These are phyloP conservation scores for Eilema caniola DNA, from an alignment of 2,888 invertebrate genomes.

Conservation along the genomic window DNA sequence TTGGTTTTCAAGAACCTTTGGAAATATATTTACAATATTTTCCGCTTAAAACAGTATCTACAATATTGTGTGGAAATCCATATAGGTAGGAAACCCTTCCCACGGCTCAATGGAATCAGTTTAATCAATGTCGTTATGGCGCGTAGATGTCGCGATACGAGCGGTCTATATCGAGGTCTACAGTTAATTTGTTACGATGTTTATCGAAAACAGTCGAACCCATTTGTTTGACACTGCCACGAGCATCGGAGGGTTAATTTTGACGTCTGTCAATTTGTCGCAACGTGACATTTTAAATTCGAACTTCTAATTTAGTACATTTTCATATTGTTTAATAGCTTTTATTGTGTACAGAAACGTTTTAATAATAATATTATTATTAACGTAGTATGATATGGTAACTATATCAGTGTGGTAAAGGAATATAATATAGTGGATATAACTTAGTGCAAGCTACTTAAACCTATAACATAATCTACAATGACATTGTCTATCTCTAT, in stretches of 20 bases:
- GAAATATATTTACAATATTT: background rate
- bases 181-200: constrained; percentile 80
- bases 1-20: background rate
- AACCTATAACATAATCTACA: background rate
- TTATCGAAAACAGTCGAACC: constrained; percentile 63
- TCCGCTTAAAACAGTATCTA: constrained; percentile 13
- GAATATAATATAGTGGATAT: too few relatives aligned
- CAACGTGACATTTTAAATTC: constrained; percentile 42
- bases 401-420: too few relatives aligned
- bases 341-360: constrained; percentile 21
- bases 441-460: background rate
- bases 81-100: constrained; percentile 51
- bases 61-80: constrained; percentile 38
- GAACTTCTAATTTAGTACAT: constrained; percentile 24
- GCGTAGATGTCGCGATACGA: constrained; percentile 71
- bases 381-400: too few relatives aligned
- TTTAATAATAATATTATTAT: background rate
- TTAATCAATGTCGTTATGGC: constrained; percentile 75
- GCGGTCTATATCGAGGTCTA: constrained; percentile 51
- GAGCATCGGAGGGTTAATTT: constrained; percentile 62
- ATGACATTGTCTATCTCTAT: background rate
- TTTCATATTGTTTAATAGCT: constrained; percentile 35
- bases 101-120: constrained; percentile 59
- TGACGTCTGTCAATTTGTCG: constrained; percentile 64
- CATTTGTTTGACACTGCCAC: constrained; percentile 68